Evolutionary conservation across 2,888 invertebrate genomes (phyloP).

Genomic region (Agriopis leucophaearia): DNA sequence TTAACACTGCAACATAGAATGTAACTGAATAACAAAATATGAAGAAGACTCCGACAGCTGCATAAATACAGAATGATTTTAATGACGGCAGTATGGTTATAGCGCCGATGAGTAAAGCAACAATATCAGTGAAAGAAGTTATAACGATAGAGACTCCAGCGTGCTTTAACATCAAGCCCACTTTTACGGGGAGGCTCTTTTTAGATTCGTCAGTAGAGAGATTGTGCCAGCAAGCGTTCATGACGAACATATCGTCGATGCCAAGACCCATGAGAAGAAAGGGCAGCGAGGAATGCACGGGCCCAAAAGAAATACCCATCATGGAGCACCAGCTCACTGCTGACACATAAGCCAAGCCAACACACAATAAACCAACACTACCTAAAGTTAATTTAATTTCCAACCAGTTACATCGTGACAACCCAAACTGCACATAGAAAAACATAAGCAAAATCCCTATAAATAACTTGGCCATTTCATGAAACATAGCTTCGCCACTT

Average conservation of each 20-base stretch:
- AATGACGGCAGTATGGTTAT: conserved; percentile 93
- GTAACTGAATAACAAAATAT: conserved; percentile 92
- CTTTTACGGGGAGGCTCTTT: conserved; percentile 87
- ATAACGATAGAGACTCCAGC: conserved; percentile 94
- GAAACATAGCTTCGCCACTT: conserved; percentile 89
- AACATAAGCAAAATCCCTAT: conserved; percentile 91
- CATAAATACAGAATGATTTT: conserved; percentile 93
- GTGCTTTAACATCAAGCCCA: conserved; percentile 91
- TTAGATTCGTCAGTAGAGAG: conserved; percentile 81
- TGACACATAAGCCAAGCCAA: conserved; percentile 90
- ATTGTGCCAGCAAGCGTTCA: conserved; percentile 92
- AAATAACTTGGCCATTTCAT: conserved; percentile 90
- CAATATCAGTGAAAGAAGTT: conserved; percentile 93
- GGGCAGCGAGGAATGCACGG: conserved; percentile 93
- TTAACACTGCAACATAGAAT: conserved; percentile 93
- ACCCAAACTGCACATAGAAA: conserved; percentile 90
- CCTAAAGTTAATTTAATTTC: conserved; percentile 90
- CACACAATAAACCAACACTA: conserved; percentile 89
- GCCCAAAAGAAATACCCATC: conserved; percentile 91
- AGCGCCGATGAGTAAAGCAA: conserved; percentile 92
- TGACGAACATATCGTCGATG: conserved; percentile 95
- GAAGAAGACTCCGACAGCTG: conserved; percentile 91
- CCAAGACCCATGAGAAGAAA: conserved; percentile 93
- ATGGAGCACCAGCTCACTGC: conserved; percentile 91
- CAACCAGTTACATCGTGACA: conserved; percentile 91